Base-by-base conservation (phyloP, 2,797 vertebrate species). In the Gouania willdenowi region DNA sequence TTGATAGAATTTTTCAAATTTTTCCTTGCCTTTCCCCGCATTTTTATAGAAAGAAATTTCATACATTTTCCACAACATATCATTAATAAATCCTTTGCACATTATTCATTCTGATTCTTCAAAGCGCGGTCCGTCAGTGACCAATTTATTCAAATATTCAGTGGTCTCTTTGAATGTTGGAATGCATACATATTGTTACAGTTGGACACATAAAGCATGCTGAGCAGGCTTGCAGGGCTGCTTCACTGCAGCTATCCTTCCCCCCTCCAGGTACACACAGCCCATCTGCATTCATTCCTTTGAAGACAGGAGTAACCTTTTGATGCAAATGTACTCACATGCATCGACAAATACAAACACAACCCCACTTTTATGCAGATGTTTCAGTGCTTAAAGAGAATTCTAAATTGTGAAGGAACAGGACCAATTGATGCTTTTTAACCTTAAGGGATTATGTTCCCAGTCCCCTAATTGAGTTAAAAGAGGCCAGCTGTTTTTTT, bases 401-500 rank as follows among this genome's bases (percentile, higher is more conserved):
- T 90, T 84, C 69, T 71, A 82, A 70, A 77, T 75, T 4, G 54
- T 53, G 38, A 75, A 82, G 79, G 72, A 82, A 41, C 38, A 6
- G 17, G 43, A 23, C 53, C 78, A 85, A 83, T 72, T 39, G 79
- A 84, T 75, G 85, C 68, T 90, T 86, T n/a, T 66, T 87, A 82
- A 88, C 88, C 75, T 81, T 71, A 87, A 91, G 86, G 73, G 78
- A 85, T 91, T 80, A 83, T 80, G 54, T 87, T 87, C 75, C 87
- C 59, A 44, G 19, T 81, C 85, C 86, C 75, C 82, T 94, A 93
- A 93, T 92, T 88, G 58, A 73, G 78, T 83, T 86, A 87, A 86
- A 91, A 91, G 87, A 90, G 82, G 87, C 89, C 91, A 92, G 92
- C 87, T 89, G 87, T 57, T 61, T 60, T 43, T 52, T 59, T n/a